Conservation (phyloP, 2,888 invertebrate species). For the Diploptera punctata region DNA sequence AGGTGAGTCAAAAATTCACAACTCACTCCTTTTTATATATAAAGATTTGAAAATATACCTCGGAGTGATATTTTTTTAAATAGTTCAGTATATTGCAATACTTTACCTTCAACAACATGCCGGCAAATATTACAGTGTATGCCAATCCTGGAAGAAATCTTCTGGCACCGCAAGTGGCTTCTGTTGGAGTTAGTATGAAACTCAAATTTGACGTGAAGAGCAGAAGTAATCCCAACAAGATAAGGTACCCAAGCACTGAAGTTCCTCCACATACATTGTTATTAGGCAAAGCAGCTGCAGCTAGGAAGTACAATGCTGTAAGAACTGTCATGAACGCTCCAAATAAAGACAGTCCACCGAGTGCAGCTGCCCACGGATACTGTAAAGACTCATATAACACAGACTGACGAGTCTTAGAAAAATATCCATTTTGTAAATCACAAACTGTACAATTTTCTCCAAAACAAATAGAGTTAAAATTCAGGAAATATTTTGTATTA, state of each 20-base stretch:
- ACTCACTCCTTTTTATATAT: no score
- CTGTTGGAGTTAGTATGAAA: constrained; percentile 47
- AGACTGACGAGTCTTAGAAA: background rate
- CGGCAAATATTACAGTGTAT: constrained; percentile 55
- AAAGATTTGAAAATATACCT: no score
- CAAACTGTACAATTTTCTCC: constrained; percentile 16
- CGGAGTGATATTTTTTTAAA: no score
- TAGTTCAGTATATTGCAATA: no score
- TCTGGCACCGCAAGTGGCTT: constrained; percentile 54
- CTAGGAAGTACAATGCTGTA: constrained; percentile 40
- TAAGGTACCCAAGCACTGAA: constrained; percentile 55
- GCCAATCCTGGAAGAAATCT: constrained; percentile 55
- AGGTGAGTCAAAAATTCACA: no score
- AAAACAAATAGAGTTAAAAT: constrained; percentile 10
- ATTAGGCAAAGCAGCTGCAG: constrained; percentile 40
- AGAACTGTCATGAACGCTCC: constrained; percentile 40
- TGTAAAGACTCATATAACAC: constrained; percentile 14
- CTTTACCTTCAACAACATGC: constrained; percentile 54
- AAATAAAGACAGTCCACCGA: constrained; percentile 38
- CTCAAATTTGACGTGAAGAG: constrained; percentile 50
- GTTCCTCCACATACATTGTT: constrained; percentile 38
- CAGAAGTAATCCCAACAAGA: constrained; percentile 54
- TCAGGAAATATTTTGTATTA: constrained; percentile 1
- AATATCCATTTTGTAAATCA: constrained; percentile 1
- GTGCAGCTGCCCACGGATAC: constrained; percentile 34